These are phyloP conservation scores for Bursaphelenchus mucronatus DNA, from an alignment of 1,140 invertebrate species.

Conservation along the genomic window DNA sequence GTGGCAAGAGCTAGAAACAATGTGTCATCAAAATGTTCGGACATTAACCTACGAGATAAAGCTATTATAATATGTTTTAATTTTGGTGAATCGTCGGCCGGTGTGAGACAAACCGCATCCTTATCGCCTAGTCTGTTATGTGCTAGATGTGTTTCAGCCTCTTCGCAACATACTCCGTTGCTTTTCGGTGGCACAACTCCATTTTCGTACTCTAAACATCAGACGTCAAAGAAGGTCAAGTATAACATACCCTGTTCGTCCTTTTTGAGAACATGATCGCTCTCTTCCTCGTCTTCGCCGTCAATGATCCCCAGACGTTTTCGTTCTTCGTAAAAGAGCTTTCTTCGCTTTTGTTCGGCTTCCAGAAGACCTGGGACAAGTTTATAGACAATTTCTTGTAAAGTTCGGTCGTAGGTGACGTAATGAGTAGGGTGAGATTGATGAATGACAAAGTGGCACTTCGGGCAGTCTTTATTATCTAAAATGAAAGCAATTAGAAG, in stretches of 20 bases:
- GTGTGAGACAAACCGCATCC: constrained; percentile 29
- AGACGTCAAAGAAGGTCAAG: neutral
- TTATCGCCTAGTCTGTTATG: constrained; percentile 39
- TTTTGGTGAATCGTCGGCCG: constrained; percentile 19
- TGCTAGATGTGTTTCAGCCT: constrained; percentile 1
- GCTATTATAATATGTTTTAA: constrained; percentile 25
- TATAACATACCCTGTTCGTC: constrained; percentile 2
- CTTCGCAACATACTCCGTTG: neutral
- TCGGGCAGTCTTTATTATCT: constrained; percentile 61
- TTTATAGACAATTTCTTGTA: constrained; percentile 63
- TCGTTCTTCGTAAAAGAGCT: constrained; percentile 31
- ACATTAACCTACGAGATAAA: constrained; percentile 41
- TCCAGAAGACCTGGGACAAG: constrained; percentile 60
- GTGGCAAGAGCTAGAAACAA: constrained; percentile 42
- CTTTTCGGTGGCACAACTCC: neutral
- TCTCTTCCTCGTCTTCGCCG: constrained; percentile 22
- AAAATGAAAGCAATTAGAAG: constrained; percentile 3
- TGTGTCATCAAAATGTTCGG: neutral
- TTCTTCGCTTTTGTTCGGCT: constrained; percentile 43
- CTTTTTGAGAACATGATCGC: constrained; percentile 20
- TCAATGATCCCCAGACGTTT: neutral
- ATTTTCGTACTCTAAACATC: constrained; percentile 12
- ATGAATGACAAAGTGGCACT: constrained; percentile 63
- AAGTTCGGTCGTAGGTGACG: constrained; percentile 60
- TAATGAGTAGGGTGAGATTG: constrained; percentile 64